A percentile compares a stretch with the other conserved stretches of the same genome.
phyloP scores from a whole-genome alignment of 1,140 invertebrate species.

The Penaeus vannamei region DNA sequence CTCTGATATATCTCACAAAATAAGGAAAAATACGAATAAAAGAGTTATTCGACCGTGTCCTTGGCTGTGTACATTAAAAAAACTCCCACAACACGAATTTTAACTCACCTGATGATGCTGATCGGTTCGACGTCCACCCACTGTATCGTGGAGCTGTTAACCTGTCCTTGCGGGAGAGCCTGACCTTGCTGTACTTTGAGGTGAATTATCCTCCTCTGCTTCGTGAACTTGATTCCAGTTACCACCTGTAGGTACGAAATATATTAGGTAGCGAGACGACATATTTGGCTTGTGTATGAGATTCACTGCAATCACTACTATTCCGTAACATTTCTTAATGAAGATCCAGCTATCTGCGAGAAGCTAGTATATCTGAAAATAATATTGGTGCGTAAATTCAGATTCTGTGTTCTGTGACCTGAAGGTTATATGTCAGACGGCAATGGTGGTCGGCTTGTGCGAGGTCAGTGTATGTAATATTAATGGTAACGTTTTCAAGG shows the following conservation, averaged over 20 bases:
- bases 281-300: neutral
- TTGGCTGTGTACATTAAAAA: too few relatives aligned
- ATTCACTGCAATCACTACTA: neutral
- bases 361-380: neutral
- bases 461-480: too few relatives aligned
- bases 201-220: constrained; percentile 63
- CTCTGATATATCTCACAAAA: too few relatives aligned
- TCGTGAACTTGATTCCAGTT: constrained; percentile 66
- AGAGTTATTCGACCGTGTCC: too few relatives aligned
- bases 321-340: neutral
- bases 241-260: constrained; percentile 52
- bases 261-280: neutral
- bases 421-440: too few relatives aligned
- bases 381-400: too few relatives aligned
- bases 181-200: constrained; percentile 84
- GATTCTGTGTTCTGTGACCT: too few relatives aligned
- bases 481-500: too few relatives aligned
- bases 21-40: too few relatives aligned
- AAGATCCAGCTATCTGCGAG: neutral
- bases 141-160: constrained; percentile 76
- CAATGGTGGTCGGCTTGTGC: too few relatives aligned
- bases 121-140: constrained; percentile 82
- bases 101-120: constrained; percentile 71
- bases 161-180: constrained; percentile 77
- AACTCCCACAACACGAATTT: neutral